Evolutionary conservation across 2,888 invertebrate genomes (phyloP).

Genomic region (Eupithecia subumbrata): DNA sequence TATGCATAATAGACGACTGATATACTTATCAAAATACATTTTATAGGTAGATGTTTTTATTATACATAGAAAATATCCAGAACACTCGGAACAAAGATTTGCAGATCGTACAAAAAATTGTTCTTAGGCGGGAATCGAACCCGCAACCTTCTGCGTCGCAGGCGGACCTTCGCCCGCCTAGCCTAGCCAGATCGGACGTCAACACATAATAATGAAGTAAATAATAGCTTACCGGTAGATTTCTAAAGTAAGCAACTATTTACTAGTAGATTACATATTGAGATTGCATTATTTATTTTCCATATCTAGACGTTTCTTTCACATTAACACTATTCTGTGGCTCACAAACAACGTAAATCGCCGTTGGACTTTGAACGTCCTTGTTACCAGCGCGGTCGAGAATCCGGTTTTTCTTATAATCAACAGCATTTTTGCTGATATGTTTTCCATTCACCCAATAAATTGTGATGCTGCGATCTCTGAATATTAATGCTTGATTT

Average conservation of each 20-base stretch:
- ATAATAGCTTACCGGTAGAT: not conserved
- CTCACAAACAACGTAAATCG: slow-evolving; percentile 46
- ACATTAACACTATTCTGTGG: slow-evolving; percentile 11
- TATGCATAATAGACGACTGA: too few species aligned
- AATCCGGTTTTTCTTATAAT: slow-evolving; percentile 38
- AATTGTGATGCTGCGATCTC: slow-evolving; percentile 5
- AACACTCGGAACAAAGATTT: too few species aligned
- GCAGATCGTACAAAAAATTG: too few species aligned
- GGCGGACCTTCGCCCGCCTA: too few species aligned
- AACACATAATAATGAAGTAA: not conserved
- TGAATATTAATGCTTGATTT: not conserved
- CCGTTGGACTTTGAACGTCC: slow-evolving; percentile 72
- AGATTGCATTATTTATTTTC: not conserved
- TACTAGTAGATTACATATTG: not conserved
- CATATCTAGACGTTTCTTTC: not conserved
- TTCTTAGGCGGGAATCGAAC: too few species aligned
- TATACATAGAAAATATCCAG: too few species aligned
- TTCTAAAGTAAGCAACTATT: not conserved
- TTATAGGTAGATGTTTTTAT: too few species aligned
- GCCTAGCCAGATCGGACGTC: too few species aligned
- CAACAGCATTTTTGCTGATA: slow-evolving; percentile 29
- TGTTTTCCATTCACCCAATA: slow-evolving; percentile 10
- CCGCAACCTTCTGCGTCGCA: too few species aligned
- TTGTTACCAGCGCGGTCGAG: slow-evolving; percentile 56
- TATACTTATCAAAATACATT: too few species aligned